These are phyloP conservation scores for Gymnorhina tibicen DNA, from an alignment of 2,113 vertebrate species.

Conservation along the genomic window DNA sequence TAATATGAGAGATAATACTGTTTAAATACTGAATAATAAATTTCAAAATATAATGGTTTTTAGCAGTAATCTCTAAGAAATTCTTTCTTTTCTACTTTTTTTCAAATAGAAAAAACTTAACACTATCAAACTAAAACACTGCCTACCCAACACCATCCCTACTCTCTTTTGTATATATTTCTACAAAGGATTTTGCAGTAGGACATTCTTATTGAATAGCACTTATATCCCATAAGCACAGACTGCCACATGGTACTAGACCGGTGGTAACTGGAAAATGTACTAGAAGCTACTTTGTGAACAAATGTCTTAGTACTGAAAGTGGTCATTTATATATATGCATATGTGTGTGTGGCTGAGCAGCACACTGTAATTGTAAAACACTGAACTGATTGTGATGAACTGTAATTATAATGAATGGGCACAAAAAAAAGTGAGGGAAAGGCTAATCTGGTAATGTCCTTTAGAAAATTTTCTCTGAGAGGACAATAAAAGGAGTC, in stretches of 20 bases:
- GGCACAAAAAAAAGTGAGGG: neutral
- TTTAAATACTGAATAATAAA: neutral
- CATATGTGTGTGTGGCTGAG: neutral
- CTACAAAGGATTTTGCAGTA: neutral
- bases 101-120: neutral
- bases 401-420: neutral
- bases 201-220: neutral
- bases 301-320: neutral
- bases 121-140: neutral
- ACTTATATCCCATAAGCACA: neutral
- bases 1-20: neutral
- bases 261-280: neutral
- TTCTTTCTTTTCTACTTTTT: neutral
- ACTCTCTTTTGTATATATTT: neutral
- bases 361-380: neutral
- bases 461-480: neutral
- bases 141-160: neutral
- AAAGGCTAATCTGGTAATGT: neutral
- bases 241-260: fast-evolving
- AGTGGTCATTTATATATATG: neutral
- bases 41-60: neutral
- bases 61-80: neutral
- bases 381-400: neutral
- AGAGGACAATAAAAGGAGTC: neutral
- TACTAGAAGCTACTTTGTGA: neutral